Evolutionary conservation across 2,113 vertebrate species (phyloP), one percentile per base, ranked within the genome.

Genomic region (Cebidichthys violaceus): DNA sequence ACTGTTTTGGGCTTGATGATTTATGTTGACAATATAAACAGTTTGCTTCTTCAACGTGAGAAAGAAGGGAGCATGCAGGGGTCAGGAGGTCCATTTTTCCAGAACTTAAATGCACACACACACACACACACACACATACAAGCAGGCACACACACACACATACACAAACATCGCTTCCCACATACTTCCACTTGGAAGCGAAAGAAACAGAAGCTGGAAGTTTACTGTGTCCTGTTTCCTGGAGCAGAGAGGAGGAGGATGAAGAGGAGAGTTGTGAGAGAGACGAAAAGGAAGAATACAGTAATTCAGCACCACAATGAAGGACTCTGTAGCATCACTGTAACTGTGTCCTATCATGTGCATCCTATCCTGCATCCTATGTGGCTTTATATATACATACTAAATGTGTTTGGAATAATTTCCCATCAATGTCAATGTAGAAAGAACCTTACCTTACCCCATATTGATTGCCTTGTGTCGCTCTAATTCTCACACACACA

Each of bases 181-280:
- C 88, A 90, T 74, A 54, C 91, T 94, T 94, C 93, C 93, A 90
- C 69, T 83, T 88, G 94, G 93, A 95, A 94, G 93, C 80, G 70
- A n/a, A 77, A 87, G 85, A 93, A 95, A 96, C 94, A 95, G 92
- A 93, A 94, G 92, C 93, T 94, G 94, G 95, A 95, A 94, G 93
- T 94, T 91, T 92, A 89, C 89, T 83, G 87, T 88, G 88, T 89
- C 89, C 86, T 79, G 83, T 85, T 92, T 94, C 93, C 93, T 91
- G 90, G 31, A 70, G 82, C 81, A 43, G 52, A 65, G 64, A 83
- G 79, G 89, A 87, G 57, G 80, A 91, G 74, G 90, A 92, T 81
- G 86, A 92, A 64, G 71, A 70, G 41, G 67, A 91, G 81, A 82
- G 54, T n/a, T 84, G 77, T 78, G 87, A 86, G 59, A 86, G 67